Base-by-base conservation (phyloP, 2,797 vertebrate species). In the Muscicapa comitata region DNA sequence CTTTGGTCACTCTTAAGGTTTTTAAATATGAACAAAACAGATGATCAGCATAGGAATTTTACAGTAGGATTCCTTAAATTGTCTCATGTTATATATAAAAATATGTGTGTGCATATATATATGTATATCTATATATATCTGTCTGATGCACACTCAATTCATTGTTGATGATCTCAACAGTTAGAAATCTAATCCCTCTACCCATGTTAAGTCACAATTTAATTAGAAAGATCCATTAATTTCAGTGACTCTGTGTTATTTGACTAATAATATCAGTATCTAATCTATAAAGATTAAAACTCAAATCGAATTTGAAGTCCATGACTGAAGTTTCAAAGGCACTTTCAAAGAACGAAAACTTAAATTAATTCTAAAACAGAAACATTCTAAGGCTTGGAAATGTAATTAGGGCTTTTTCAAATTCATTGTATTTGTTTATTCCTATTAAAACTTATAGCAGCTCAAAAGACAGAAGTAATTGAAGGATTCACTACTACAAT, bases 271-370 rank as follows among this genome's bases (percentile, higher is more conserved):
- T 88, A 95, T 92, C 70, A 53, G 51, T 86, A 90, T 73, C 42
- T 40, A 75, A 84, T 83, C 80, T 90, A 61, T 26, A 31, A 91
- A 95, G 86, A 92, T 85, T 87, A 91, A 95, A 94, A 94, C 70
- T 86, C 38, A 90, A 86, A 85, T 63, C 13, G 48, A 94, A 94
- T 94, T 86, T 86, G 70, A 94, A 94, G 73, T 76, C 88, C 47
- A 25, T 79, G 54, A 94, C 59, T 84, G 83, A 95, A 95, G 62
- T 88, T 94, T 92, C 82, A 95, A 95, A 83, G 76, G 93, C 28
- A 78, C 1, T 83, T 94, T 91, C 85, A 86, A 93, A 91, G 75
- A 78, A 94, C 88, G 63, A 85, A 71, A 38, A 2, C 10, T 79
- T 66, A 70, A 89, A 90, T 81, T 90, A 91, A 72, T 95, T 96